A percentile compares a stretch with the other conserved stretches of the same genome.
phyloP scores from a whole-genome alignment of 2,113 vertebrate genomes.

The Danionella cerebrum region DNA sequence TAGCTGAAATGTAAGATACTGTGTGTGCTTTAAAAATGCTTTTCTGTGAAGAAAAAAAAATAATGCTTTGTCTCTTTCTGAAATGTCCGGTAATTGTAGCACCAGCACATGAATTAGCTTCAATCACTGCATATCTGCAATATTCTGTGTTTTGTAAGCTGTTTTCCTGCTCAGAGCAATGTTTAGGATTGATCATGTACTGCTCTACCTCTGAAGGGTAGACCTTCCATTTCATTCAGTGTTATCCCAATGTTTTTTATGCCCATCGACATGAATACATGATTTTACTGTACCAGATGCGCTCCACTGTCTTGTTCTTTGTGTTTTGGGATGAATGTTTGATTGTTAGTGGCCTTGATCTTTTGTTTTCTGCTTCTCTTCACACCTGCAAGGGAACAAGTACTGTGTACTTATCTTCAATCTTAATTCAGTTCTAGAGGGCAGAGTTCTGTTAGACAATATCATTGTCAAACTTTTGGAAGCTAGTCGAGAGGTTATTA shows the following conservation, averaged over 20 bases:
- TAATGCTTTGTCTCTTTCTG: conserved; percentile 38
- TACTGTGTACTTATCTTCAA: too few relatives aligned
- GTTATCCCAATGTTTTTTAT: conserved; percentile 38
- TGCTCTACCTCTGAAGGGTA: conserved; percentile 39
- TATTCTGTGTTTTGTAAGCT: conserved; percentile 21
- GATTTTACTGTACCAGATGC: conserved; percentile 39
- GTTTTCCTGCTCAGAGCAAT: conserved; percentile 24
- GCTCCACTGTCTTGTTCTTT: conserved; percentile 21
- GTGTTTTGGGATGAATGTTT: background rate
- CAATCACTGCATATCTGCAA: conserved; percentile 30
- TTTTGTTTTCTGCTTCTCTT: too few relatives aligned
- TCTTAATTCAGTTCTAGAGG: too few relatives aligned
- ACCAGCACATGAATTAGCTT: conserved; percentile 37
- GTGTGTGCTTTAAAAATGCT: conserved; percentile 37
- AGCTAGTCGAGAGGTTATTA: too few relatives aligned
- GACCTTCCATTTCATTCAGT: conserved; percentile 44
- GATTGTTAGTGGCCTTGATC: conserved; percentile 18
- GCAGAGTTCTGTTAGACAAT: too few relatives aligned
- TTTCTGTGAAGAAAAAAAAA: conserved; percentile 30
- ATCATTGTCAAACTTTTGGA: too few relatives aligned
- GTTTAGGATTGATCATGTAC: conserved; percentile 40
- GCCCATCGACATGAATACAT: conserved; percentile 43
- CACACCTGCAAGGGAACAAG: too few relatives aligned
- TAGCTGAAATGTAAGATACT: conserved; percentile 41
- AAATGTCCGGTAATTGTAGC: conserved; percentile 44